Evolutionary conservation across 2,113 vertebrate genomes (phyloP), one percentile per base, ranked within the genome.

Genomic region (Pristiophorus japonicus): DNA sequence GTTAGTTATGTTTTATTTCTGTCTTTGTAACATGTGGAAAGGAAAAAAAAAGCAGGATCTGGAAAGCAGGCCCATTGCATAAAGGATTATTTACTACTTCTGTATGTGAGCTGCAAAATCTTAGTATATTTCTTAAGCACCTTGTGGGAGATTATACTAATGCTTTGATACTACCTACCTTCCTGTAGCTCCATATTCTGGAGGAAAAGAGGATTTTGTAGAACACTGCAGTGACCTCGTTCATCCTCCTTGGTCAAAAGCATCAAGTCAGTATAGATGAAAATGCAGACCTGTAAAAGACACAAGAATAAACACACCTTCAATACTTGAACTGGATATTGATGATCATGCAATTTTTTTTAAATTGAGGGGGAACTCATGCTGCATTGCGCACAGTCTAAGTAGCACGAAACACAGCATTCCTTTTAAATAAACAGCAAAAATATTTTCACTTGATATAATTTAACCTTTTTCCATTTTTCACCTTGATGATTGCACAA

Each of bases 191-290:
- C 97, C 95, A 99, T 97, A 0, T 98, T 98, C 94, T 98, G 97
- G 95, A 99, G 98, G 97, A 98, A 99, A 94, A 99, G 98, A 1
- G 99, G 99, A 96, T 99, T 99, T 97, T 99, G 98, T 87, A 99
- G 98, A 95, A 99, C 99, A 0, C 98, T 98, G 97, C 99, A 99
- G 96, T 97, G 97, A 30, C 99, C 98, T 0, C 98, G 98, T 96
- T 99, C 98, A 0, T 98, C 98, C 96, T 99, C 99, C 96, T 98
- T 98, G 18, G 99, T 99, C 97, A 99, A 98, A 95, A 99, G 98
- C 98, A 99, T 98, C 97, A 99, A 96, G 96, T 99, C 99, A 0
- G 97, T 99, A 96, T 99, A 99, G 96, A 99, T 97, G 67, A 99
- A 99, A 94, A 99, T 97, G 0, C 98, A 99, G 73, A 99, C 98